phyloP scores from a whole-genome alignment of 2,888 invertebrate species.

The Yponomeuta malinellus region DNA sequence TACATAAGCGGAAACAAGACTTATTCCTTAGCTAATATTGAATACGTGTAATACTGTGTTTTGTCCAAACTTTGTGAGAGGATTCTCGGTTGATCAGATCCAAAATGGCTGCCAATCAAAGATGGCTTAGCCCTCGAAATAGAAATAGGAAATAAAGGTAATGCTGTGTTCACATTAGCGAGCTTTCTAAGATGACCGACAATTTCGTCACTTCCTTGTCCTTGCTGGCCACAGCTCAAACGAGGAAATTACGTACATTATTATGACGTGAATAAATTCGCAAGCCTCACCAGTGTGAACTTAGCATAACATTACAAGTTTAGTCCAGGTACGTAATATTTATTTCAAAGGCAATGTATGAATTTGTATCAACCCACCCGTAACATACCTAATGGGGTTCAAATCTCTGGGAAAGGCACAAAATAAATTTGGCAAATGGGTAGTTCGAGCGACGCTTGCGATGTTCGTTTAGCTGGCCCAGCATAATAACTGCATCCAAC shows the following conservation, averaged over 20 bases:
- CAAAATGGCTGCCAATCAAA: not conserved
- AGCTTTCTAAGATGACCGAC: no score
- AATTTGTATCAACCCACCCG: not conserved
- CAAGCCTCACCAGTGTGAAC: no score
- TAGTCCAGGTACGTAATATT: no score
- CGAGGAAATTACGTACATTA: no score
- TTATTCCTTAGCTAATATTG: conserved; percentile 60
- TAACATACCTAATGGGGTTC: not conserved
- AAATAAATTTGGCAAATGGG: not conserved
- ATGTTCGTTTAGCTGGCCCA: no score
- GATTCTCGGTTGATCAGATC: conserved; percentile 47
- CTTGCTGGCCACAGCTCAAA: no score
- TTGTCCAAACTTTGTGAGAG: conserved; percentile 55
- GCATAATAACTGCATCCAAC: no score
- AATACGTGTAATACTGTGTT: conserved; percentile 47
- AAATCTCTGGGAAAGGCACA: not conserved
- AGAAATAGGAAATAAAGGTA: no score
- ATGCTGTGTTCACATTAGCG: no score
- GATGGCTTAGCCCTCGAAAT: conserved; percentile 20
- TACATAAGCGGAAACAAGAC: conserved; percentile 67
- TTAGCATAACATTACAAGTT: no score
- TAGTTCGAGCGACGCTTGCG: not conserved
- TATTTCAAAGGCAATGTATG: not conserved
- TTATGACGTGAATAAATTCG: no score
- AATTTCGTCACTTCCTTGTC: no score